These are phyloP conservation scores for Agrochola litura DNA, from an alignment of 2,888 invertebrate genomes.

Conservation along the genomic window DNA sequence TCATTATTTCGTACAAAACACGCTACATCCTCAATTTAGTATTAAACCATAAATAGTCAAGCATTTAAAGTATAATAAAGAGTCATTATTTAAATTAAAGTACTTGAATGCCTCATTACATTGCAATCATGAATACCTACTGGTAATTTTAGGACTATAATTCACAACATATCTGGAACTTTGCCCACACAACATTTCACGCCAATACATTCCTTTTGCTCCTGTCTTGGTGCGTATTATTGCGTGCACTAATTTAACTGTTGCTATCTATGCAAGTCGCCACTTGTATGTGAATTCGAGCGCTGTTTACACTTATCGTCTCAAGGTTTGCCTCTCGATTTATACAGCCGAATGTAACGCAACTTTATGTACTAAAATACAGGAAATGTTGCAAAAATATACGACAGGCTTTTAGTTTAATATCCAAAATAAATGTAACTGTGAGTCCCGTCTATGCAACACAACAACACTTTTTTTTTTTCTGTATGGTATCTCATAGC, in stretches of 20 bases:
- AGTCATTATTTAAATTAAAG: conserved; percentile 49
- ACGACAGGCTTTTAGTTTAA: neutral
- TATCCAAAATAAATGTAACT: neutral
- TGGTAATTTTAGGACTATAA: conserved; percentile 42
- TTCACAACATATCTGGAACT: conserved; percentile 11
- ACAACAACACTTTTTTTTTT: neutral
- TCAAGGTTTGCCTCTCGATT: conserved; percentile 60
- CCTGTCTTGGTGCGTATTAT: neutral
- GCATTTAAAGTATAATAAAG: conserved; percentile 25
- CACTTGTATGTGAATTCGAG: conserved; percentile 39
- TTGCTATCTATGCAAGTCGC: conserved; percentile 20
- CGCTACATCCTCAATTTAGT: conserved; percentile 43
- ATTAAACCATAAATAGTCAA: conserved; percentile 10
- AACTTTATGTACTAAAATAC: conserved; percentile 25
- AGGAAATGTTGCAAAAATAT: conserved; percentile 46
- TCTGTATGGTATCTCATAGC: no score
- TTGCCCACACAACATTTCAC: neutral
- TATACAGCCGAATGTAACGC: conserved; percentile 27
- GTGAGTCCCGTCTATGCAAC: no score
- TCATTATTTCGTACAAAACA: conserved; percentile 13
- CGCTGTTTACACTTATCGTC: conserved; percentile 40
- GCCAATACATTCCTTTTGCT: neutral
- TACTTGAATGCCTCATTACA: conserved; percentile 24
- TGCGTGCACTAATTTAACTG: conserved; percentile 12
- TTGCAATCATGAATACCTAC: conserved; percentile 19